Conservation (phyloP, 2,113 vertebrate species). For the Panthera tigris region DNA sequence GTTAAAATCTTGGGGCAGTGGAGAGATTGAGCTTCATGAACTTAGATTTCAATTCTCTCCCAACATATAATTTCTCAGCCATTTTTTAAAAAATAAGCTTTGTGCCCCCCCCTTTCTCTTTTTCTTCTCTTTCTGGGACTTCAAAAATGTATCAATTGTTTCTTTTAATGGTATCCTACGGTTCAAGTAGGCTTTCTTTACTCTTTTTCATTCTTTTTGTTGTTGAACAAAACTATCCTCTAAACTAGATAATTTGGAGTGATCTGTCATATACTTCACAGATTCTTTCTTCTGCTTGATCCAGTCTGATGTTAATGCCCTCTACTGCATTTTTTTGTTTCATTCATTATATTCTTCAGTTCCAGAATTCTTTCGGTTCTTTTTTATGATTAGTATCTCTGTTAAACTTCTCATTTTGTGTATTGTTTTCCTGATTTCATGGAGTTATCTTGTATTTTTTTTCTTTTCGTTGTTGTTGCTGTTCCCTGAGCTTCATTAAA, state of each 20-base stretch:
- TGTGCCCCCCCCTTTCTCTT: background rate
- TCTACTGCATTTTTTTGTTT: background rate
- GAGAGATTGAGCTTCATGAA: background rate
- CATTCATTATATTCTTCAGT: background rate
- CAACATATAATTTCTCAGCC: background rate
- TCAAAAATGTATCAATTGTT: background rate
- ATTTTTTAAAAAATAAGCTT: background rate
- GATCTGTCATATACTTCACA: background rate
- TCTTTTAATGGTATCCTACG: background rate
- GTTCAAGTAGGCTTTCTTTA: background rate
- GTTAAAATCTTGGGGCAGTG: background rate
- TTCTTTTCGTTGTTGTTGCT: background rate
- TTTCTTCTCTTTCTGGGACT: background rate
- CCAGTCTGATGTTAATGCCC: background rate
- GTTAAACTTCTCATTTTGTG: background rate
- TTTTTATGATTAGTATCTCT: background rate
- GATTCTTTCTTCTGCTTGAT: background rate
- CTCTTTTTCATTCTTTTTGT: background rate
- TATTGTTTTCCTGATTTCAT: background rate
- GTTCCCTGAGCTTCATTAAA: background rate
- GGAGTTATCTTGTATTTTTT: background rate
- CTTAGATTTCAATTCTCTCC: background rate
- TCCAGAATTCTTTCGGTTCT: background rate
- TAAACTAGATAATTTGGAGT: background rate
- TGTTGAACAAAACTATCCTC: background rate